These are phyloP conservation scores for Polydrusus pterygomalis DNA, from an alignment of 2,888 invertebrate species.

Conservation along the genomic window DNA sequence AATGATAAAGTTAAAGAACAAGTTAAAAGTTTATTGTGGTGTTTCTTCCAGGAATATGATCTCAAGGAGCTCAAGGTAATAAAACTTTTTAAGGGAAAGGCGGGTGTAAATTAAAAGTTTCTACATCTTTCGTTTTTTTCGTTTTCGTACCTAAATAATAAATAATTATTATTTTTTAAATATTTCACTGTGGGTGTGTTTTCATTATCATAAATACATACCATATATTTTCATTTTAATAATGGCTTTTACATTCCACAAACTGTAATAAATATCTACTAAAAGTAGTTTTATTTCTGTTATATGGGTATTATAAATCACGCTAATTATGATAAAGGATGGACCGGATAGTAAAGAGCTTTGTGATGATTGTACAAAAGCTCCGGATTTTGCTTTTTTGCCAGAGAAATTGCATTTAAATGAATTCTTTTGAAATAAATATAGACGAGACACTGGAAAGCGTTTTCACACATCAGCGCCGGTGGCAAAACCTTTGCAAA, in stretches of 20 bases:
- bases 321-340: not conserved
- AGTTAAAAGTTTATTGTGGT: too few relatives aligned
- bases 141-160: too few relatives aligned
- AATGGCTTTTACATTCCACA: not conserved
- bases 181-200: not conserved
- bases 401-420: not conserved
- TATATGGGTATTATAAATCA: not conserved
- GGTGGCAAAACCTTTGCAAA: too few relatives aligned
- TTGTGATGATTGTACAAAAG: not conserved
- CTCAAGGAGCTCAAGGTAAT: too few relatives aligned
- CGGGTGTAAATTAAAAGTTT: too few relatives aligned
- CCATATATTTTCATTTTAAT: slow-evolving; percentile 6
- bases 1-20: too few relatives aligned
- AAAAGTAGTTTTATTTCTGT: not conserved
- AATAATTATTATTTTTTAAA: not conserved
- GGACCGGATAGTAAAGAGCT: not conserved
- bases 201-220: not conserved
- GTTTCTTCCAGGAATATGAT: too few relatives aligned
- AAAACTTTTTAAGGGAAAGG: too few relatives aligned
- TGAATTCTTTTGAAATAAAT: not conserved
- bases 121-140: too few relatives aligned
- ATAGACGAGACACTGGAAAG: too few relatives aligned
- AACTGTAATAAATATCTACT: not conserved
- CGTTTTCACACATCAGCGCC: too few relatives aligned
- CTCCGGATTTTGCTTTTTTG: not conserved